Evolutionary conservation across 1,140 invertebrate species (phyloP), one percentile per base, ranked within the genome.

Genomic region (Hylyphantes graminicola): DNA sequence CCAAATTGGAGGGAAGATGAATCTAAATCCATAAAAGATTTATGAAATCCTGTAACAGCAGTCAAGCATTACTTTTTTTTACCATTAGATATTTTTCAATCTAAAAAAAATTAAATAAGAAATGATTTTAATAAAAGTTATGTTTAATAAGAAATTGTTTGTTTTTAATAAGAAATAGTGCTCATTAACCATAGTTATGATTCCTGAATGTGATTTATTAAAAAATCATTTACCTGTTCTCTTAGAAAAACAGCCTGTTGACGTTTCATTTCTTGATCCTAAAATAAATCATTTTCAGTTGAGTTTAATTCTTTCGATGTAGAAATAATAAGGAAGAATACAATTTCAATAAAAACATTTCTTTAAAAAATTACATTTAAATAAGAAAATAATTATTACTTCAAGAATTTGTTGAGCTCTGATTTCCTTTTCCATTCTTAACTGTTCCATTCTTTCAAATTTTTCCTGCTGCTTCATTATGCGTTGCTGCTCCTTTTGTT

Each of bases 261-360:
- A 88, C 94, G 91, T 90, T 96, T 96, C 88, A 96, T 90, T 90
- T 96, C 95, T 89, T 94, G 93, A 90, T 96, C 95, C 95, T 96
- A 90, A 63, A 72, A 77, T 19, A 67, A 82, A 70, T 61, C 17
- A 35, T 35, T 35, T 35, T 35, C 35, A 35, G 35, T 35, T 35
- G 35, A 35, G 35, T 35, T 35, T 35, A 2, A 35, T 35, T 35
- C 35, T 35, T 5, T 35, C 35, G 5, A 35, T 2, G 5, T 35
- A 35, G 35, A 35, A 35, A 35, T 35, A 35, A 35, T 35, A 35
- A 35, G 35, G 35, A 35, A 35, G 35, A 35, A 35, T 35, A 35
- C 1, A 5, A 35, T 35, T 1, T 9, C 3, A 17, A 9, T 53
- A 70, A 11, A 17, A 15, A 17, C 2, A n/a, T 10, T 68, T 35